Conservation (phyloP, 2,888 invertebrate species). For the Scaptomyza tumidula region DNA sequence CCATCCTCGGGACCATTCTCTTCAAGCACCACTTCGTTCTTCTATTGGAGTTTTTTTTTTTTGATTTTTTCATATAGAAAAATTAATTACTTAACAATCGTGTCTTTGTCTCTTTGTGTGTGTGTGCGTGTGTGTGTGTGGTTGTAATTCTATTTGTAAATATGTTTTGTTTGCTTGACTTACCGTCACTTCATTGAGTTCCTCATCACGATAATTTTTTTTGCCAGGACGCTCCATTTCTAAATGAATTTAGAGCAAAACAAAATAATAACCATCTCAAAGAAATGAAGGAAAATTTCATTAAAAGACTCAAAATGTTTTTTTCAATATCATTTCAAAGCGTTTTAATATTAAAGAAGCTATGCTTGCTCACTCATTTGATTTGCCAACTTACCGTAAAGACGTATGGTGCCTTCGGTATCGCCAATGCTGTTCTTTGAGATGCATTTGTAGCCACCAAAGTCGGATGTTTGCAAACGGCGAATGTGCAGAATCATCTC, state of each 20-base stretch:
- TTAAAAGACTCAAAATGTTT: too few relatives aligned
- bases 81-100: not conserved
- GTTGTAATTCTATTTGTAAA: not conserved
- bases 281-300: not conserved
- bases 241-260: conserved; percentile 32
- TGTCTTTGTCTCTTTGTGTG: not conserved
- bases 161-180: conserved; percentile 43
- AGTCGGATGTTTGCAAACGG: conserved; percentile 90
- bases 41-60: conserved; percentile 55
- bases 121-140: not conserved
- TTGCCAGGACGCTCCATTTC: conserved; percentile 84
- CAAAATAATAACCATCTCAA: not conserved
- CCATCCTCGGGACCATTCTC: conserved; percentile 84
- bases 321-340: too few relatives aligned
- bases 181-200: conserved; percentile 84
- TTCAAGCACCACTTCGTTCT: conserved; percentile 82
- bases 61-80: conserved; percentile 7
- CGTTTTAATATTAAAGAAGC: too few relatives aligned
- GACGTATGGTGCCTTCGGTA: conserved; percentile 94
- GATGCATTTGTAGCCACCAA: conserved; percentile 95
- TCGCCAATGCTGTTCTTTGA: conserved; percentile 97
- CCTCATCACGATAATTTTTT: conserved; percentile 85
- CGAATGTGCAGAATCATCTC: conserved; percentile 92
- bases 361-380: not conserved
- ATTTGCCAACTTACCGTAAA: conserved; percentile 89